Evolutionary conservation across 2,888 invertebrate genomes (phyloP).

Genomic region (Punctoribates punctum): DNA sequence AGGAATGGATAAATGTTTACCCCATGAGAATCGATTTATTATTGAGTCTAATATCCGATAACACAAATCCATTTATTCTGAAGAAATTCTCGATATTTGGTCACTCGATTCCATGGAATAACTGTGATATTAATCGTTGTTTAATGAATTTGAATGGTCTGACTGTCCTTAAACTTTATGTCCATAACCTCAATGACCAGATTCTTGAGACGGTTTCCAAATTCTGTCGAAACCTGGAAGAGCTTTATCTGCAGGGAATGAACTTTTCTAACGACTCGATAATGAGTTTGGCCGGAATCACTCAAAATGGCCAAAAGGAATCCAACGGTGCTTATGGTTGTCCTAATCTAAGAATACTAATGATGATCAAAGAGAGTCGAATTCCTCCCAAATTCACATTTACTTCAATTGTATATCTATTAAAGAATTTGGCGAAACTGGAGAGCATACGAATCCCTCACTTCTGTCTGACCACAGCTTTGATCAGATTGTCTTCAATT

Average conservation of each 20-base stretch:
- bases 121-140: background rate
- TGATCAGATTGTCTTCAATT: background rate
- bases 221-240: background rate
- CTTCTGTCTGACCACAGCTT: background rate
- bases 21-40: background rate
- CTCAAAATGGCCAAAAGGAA: background rate
- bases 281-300: background rate
- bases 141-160: conserved; percentile 1
- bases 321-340: background rate
- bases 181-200: background rate
- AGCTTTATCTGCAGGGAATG: conserved; percentile 3
- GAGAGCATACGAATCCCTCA: background rate
- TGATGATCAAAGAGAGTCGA: conserved; percentile 1
- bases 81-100: background rate
- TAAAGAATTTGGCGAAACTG: background rate
- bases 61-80: background rate
- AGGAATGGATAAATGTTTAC: conserved; percentile 8
- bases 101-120: conserved; percentile 9
- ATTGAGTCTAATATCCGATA: background rate
- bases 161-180: background rate
- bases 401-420: background rate
- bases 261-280: background rate
- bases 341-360: background rate
- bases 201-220: background rate
- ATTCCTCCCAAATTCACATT: background rate